Conservation (phyloP, 2,113 vertebrate genomes). For the Ailurus styani region DNA sequence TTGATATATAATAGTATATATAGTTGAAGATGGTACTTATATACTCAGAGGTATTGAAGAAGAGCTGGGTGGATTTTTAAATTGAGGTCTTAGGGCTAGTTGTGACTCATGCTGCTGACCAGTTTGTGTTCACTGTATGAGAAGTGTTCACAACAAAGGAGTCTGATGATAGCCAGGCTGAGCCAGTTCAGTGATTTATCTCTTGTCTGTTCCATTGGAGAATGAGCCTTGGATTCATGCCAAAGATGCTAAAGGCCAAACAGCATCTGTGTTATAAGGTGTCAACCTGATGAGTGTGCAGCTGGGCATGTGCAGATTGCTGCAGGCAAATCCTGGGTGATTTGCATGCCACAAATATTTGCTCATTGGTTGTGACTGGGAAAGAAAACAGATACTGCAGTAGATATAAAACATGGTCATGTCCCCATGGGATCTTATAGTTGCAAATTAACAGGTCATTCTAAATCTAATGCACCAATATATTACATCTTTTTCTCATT, state of each 20-base stretch:
- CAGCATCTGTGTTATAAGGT: neutral
- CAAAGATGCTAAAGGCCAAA: conserved; percentile 29
- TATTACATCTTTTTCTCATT: neutral
- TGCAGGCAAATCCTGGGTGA: neutral
- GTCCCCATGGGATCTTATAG: neutral
- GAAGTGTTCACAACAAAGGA: neutral
- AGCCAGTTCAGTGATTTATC: conserved; percentile 58
- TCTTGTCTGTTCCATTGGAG: neutral
- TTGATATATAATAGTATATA: neutral
- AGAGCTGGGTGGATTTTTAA: conserved; percentile 18
- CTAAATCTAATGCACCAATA: neutral
- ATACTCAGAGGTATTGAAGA: neutral
- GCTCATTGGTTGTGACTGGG: neutral
- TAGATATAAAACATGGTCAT: neutral
- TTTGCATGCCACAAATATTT: neutral
- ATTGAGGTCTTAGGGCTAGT: neutral
- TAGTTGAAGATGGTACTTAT: conserved; percentile 25
- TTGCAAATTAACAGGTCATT: neutral
- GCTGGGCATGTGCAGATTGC: conserved; percentile 5
- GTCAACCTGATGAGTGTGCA: neutral
- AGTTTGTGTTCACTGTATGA: conserved; percentile 1
- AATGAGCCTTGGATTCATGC: conserved; percentile 29
- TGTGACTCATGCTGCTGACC: conserved; percentile 24
- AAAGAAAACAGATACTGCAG: neutral
- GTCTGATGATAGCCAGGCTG: neutral